phyloP scores from a whole-genome alignment of 2,113 vertebrate genomes.

The Isichthys henryi region DNA sequence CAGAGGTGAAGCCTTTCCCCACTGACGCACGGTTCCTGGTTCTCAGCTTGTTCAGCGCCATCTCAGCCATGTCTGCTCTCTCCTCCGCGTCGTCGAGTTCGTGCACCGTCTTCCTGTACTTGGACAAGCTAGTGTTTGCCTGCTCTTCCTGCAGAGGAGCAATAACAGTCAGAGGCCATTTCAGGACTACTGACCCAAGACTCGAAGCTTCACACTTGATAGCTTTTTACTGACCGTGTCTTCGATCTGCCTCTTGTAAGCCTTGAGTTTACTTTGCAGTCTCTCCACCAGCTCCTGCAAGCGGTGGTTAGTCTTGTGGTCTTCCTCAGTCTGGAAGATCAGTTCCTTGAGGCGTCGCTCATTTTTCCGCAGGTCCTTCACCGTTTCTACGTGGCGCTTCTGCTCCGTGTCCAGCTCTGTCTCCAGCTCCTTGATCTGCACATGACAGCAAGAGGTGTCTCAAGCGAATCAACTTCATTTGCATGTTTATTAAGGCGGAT shows the following conservation, averaged over 20 bases:
- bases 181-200: background rate
- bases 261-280: constrained; percentile 60
- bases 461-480: background rate
- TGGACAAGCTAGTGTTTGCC: constrained; percentile 54
- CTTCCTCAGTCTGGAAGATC: constrained; percentile 59
- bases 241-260: constrained; percentile 56
- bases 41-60: constrained; percentile 53
- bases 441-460: background rate
- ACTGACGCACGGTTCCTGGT: constrained; percentile 46
- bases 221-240: constrained; percentile 39
- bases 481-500: background rate
- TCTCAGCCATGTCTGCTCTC: constrained; percentile 43
- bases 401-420: constrained; percentile 53
- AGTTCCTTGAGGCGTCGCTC: constrained; percentile 55
- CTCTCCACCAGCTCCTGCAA: constrained; percentile 62
- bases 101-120: constrained; percentile 45
- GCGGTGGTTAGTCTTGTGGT: constrained; percentile 58
- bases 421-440: constrained; percentile 59
- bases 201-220: background rate
- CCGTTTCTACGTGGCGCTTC: constrained; percentile 48
- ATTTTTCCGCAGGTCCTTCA: constrained; percentile 55
- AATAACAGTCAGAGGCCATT: background rate
- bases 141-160: constrained; percentile 50
- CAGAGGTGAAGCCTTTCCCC: constrained; percentile 49
- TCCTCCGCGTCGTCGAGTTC: constrained; percentile 55